These are phyloP conservation scores for Nothoprocta pentlandii DNA, from an alignment of 2,113 vertebrate species.

Conservation along the genomic window DNA sequence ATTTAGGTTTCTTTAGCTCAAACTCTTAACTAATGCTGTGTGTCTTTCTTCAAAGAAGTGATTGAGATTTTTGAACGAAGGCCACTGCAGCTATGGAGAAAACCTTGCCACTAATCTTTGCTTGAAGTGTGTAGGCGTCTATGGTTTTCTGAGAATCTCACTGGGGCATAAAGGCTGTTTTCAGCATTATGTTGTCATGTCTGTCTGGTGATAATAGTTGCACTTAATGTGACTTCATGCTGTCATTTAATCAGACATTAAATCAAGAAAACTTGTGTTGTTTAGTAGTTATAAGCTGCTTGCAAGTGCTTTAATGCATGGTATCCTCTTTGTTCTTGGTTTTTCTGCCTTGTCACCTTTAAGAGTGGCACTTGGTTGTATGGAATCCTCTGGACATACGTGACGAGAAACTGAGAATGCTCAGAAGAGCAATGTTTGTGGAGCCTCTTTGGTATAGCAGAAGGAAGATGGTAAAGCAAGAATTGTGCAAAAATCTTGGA, in stretches of 20 bases:
- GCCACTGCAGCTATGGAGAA: neutral
- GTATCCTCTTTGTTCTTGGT: neutral
- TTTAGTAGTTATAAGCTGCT: slow-evolving; percentile 36
- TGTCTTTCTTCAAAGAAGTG: slow-evolving; percentile 13
- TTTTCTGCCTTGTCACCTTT: neutral
- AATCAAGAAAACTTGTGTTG: slow-evolving; percentile 32
- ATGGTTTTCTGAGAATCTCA: slow-evolving; percentile 49
- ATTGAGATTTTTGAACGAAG: slow-evolving; percentile 8
- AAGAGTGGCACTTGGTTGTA: neutral
- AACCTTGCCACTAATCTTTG: slow-evolving; percentile 20
- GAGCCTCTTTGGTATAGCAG: neutral
- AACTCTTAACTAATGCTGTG: neutral
- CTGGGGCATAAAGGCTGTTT: slow-evolving; percentile 51
- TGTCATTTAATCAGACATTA: slow-evolving; percentile 51
- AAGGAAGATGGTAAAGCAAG: neutral
- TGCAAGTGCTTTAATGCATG: neutral
- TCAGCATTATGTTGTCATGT: slow-evolving; percentile 57
- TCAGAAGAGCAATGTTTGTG: neutral
- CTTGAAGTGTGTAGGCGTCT: slow-evolving; percentile 42
- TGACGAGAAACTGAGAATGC: neutral
- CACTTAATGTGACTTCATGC: slow-evolving; percentile 52
- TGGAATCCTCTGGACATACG: neutral
- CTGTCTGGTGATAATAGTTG: slow-evolving; percentile 63
- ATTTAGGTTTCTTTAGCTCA: neutral
- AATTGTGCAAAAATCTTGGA: neutral